Evolutionary conservation across 2,797 vertebrate genomes (phyloP), one percentile per base, ranked within the genome.

Genomic region (Xyrichtys novacula): DNA sequence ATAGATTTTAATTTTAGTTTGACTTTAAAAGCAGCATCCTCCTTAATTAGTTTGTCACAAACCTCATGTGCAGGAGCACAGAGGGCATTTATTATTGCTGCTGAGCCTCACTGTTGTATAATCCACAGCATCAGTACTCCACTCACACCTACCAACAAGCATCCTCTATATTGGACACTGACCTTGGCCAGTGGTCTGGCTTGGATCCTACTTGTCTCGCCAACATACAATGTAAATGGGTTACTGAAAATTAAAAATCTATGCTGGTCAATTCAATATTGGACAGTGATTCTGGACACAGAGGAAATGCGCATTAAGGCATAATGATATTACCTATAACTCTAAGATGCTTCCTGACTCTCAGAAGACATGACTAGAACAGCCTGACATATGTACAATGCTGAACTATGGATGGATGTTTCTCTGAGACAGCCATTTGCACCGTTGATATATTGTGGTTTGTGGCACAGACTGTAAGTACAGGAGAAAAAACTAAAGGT

Each of bases 171-270:
- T 76, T 80, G 73, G 75, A 78, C 64, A 38, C 17, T 78, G 83
- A 88, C 87, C 85, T 90, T 89, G 85, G 69, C 50, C 61, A n/a
- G 49, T 29, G 36, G 68, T 76, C 79, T 90, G 84, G 81, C 86
- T 76, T 50, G 57, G 60, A 58, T 86, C 83, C 75, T 79, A 40
- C 71, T 76, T 12, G 65, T 88, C 86, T 83, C 39, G 81, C 78
- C 75, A 76, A 83, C 75, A 80, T 87, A 80, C 67, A 57, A 89
- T 89, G 77, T 74, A 91, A 93, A 89, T 84, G 82, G 76, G 66
- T 94, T 91, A 90, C 60, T 83, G 72, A 83, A 84, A 90, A 89
- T 91, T 77, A 86, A 88, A 92, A 92, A 91, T 89, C 86, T 56
- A 91, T 91, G 86, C 72, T 36, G 66, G 65, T 65, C 71, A 84